A percentile compares a stretch with the other conserved stretches of the same genome.
Evolutionary conservation across 2,113 vertebrate genomes (phyloP).

Genomic region (human): DNA sequence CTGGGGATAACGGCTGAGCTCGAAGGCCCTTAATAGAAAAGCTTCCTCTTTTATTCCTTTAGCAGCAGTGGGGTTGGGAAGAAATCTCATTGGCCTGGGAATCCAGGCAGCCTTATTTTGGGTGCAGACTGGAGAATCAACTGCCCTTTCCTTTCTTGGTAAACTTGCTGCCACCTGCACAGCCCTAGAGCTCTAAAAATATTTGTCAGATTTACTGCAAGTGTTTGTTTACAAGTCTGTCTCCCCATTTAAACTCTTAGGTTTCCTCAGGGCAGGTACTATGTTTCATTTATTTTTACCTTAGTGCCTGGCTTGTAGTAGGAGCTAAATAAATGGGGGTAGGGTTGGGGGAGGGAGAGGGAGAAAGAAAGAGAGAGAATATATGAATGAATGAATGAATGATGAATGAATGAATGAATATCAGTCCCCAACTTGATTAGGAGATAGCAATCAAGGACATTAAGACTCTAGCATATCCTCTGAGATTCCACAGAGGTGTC

Average conservation of each 20-base stretch:
- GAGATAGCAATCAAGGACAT: not conserved
- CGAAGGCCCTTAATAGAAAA: not conserved
- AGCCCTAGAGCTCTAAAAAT: conserved; percentile 13
- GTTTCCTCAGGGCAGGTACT: not conserved
- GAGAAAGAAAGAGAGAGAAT: not conserved
- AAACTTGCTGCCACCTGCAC: not conserved
- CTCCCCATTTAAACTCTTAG: not conserved
- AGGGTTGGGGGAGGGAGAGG: no score
- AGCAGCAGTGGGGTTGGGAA: not conserved
- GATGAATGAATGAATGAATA: not conserved
- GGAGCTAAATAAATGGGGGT: not conserved
- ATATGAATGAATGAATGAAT: not conserved
- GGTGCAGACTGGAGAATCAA: not conserved
- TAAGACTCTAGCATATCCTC: not conserved
- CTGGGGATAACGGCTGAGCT: not conserved
- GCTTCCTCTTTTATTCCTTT: not conserved
- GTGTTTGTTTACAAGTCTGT: conserved; percentile 22
- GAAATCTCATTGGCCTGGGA: not conserved
- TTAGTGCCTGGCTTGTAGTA: not conserved
- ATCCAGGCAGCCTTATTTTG: not conserved
- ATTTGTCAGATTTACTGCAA: not conserved
- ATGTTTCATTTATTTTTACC: conserved; percentile 8
- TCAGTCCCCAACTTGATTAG: not conserved
- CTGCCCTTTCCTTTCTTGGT: not conserved
- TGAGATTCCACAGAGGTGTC: not conserved